These are phyloP conservation scores for Aptenodytes patagonicus DNA, from an alignment of 2,113 vertebrate genomes.

Conservation along the genomic window DNA sequence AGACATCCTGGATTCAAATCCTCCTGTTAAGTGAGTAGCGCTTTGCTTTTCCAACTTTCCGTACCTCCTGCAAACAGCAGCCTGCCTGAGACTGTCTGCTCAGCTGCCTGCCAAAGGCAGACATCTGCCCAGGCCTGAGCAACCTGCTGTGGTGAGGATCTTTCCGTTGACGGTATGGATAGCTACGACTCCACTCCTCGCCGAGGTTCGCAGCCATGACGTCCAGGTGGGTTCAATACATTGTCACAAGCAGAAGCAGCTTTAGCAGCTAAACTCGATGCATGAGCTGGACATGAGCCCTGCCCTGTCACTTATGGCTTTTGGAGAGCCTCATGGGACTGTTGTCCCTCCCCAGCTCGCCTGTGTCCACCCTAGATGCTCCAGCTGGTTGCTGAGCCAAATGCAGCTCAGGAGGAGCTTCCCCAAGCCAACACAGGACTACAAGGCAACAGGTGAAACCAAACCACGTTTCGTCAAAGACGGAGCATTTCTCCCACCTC, in stretches of 20 bases:
- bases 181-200: fast-evolving
- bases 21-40: neutral
- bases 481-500: neutral
- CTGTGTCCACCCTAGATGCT: neutral
- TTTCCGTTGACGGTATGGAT: fast-evolving
- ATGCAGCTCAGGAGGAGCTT: neutral
- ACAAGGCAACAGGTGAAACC: neutral
- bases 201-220: fast-evolving
- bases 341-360: neutral
- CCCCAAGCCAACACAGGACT: too few relatives aligned
- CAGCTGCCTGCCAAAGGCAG: too few relatives aligned
- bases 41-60: neutral
- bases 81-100: neutral
- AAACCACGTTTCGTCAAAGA: neutral
- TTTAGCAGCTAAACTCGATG: neutral
- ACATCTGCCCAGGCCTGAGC: neutral
- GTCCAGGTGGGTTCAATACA: neutral
- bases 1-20: neutral
- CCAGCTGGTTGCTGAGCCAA: neutral
- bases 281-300: neutral
- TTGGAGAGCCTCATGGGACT: neutral
- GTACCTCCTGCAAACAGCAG: neutral
- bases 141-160: neutral
- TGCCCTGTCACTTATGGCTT: neutral
- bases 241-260: neutral